Conservation (phyloP, 2,113 vertebrate genomes). For the Myotis davidii region DNA sequence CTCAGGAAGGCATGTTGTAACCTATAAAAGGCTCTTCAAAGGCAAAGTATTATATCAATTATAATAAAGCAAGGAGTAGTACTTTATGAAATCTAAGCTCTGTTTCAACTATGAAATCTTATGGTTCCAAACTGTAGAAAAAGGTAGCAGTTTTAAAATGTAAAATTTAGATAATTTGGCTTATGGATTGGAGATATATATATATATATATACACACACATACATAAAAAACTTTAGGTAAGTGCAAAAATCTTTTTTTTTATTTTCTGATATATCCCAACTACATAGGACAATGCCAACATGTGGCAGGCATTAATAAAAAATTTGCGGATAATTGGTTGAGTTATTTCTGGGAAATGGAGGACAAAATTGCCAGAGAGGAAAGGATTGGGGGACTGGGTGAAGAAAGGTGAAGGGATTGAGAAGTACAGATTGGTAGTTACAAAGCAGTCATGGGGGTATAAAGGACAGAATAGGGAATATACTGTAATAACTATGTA, state of each 20-base stretch:
- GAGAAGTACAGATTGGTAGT: neutral
- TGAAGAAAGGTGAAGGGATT: neutral
- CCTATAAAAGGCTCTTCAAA: slow-evolving; percentile 35
- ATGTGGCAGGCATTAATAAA: neutral
- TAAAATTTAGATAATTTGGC: neutral
- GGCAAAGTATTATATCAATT: slow-evolving; percentile 33
- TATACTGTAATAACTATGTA: neutral
- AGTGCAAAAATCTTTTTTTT: neutral
- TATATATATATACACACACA: neutral
- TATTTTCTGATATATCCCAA: slow-evolving; percentile 30
- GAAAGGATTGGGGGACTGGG: neutral
- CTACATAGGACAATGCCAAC: neutral
- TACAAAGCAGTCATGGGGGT: neutral
- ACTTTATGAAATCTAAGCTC: slow-evolving; percentile 46
- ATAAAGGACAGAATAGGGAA: neutral
- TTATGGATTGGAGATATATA: slow-evolving; percentile 1
- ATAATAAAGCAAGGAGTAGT: slow-evolving; percentile 3
- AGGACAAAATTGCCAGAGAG: neutral
- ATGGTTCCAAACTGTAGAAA: neutral
- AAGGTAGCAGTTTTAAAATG: neutral
- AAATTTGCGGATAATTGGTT: slow-evolving; percentile 1
- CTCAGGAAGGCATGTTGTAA: neutral
- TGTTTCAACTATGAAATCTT: slow-evolving; percentile 24
- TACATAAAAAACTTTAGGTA: neutral
- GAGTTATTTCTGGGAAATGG: neutral